Percentiles rank a stretch among this genome's conserved stretches.
Evolutionary conservation across 2,888 invertebrate species (phyloP).

Genomic region (Apodemia zela): DNA sequence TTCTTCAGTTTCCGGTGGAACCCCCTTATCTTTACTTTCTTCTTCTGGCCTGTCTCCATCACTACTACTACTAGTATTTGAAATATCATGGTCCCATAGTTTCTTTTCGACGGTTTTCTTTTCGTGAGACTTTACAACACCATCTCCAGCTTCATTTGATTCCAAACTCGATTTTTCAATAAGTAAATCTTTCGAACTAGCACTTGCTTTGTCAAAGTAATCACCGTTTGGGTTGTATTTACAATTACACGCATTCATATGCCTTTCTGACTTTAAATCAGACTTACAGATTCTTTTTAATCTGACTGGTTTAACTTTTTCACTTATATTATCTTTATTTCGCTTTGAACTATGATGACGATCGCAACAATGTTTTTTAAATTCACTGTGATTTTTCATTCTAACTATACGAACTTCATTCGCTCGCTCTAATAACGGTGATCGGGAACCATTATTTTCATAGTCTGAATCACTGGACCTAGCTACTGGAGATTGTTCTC

Average conservation of each 20-base stretch:
- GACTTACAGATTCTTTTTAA: slow-evolving; percentile 64
- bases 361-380: slow-evolving; percentile 62
- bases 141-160: slow-evolving; percentile 69
- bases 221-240: slow-evolving; percentile 54
- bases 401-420: slow-evolving; percentile 67
- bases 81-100: slow-evolving; percentile 77
- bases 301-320: slow-evolving; percentile 65
- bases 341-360: slow-evolving; percentile 50
- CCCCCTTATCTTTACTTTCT: slow-evolving; percentile 41
- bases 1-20: slow-evolving; percentile 55
- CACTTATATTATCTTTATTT: slow-evolving; percentile 51
- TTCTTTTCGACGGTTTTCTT: slow-evolving; percentile 57
- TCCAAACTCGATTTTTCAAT: slow-evolving; percentile 80
- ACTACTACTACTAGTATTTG: slow-evolving; percentile 81
- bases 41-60: slow-evolving; percentile 61
- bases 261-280: slow-evolving; percentile 50
- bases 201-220: slow-evolving; percentile 83
- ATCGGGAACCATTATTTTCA: slow-evolving; percentile 85
- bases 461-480: slow-evolving; percentile 83
- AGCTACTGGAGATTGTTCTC: slow-evolving; percentile 64
- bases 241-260: slow-evolving; percentile 51
- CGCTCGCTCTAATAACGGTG: slow-evolving; percentile 82
- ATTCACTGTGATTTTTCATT: slow-evolving; percentile 56
- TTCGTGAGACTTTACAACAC: slow-evolving; percentile 46
- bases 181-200: slow-evolving; percentile 85